phyloP scores from a whole-genome alignment of 2,888 invertebrate genomes.

The Margaritifera margaritifera region DNA sequence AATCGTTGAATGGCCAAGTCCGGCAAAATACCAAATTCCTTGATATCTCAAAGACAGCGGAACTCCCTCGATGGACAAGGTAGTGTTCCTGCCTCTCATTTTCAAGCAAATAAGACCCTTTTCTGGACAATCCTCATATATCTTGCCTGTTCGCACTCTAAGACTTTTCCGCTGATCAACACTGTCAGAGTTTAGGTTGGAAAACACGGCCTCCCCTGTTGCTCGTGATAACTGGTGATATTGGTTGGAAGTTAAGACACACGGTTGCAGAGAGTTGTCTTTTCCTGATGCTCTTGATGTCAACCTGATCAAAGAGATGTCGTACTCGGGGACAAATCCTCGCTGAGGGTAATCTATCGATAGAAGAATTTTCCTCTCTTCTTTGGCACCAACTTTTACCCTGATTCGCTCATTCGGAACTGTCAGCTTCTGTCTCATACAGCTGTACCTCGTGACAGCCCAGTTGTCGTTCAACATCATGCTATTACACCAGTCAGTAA shows the following conservation, averaged over 20 bases:
- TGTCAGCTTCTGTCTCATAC: constrained; percentile 17
- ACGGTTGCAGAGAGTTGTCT: constrained; percentile 22
- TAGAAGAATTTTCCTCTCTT: constrained; percentile 23
- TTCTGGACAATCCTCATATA: constrained; percentile 25
- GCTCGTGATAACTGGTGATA: constrained; percentile 33
- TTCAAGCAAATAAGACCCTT: constrained; percentile 35
- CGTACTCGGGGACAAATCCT: constrained; percentile 21
- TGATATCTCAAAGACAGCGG: constrained; percentile 42
- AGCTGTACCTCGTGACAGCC: constrained; percentile 34
- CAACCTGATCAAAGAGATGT: constrained; percentile 35
- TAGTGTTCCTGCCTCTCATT: constrained; percentile 20
- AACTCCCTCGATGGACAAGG: constrained; percentile 34
- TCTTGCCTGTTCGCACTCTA: constrained; percentile 30
- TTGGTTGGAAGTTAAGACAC: constrained; percentile 42
- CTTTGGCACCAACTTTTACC: constrained; percentile 37
- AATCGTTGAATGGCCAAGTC: constrained; percentile 29
- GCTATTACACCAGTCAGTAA: constrained; percentile 30
- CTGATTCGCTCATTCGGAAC: constrained; percentile 18
- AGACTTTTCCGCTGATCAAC: constrained; percentile 17
- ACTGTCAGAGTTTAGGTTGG: constrained; percentile 15
- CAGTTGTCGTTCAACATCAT: constrained; percentile 36
- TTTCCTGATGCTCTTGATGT: constrained; percentile 11
- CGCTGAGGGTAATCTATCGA: constrained; percentile 15
- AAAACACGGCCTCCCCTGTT: constrained; percentile 25
- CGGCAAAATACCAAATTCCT: constrained; percentile 40